A percentile compares a stretch with the other conserved stretches of the same genome.
Evolutionary conservation across 2,113 vertebrate genomes (phyloP).

Genomic region (Cinclus cinclus): DNA sequence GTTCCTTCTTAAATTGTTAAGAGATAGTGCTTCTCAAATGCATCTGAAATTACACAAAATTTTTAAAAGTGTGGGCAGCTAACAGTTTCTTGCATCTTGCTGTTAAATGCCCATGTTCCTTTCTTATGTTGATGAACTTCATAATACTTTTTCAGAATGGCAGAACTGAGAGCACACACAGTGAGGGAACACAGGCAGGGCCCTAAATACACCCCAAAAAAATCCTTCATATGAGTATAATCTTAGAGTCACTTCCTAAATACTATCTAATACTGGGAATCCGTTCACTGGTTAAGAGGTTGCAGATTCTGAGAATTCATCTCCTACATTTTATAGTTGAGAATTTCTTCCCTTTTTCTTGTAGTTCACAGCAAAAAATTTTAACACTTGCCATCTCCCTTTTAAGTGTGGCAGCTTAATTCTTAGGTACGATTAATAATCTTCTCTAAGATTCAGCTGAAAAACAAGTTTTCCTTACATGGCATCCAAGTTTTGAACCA

Average conservation of each 20-base stretch:
- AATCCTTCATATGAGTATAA: not conserved
- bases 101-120: not conserved
- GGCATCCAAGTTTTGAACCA: not conserved
- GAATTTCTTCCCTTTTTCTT: slow-evolving; percentile 61
- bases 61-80: not conserved
- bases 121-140: not conserved
- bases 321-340: slow-evolving; percentile 56
- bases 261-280: slow-evolving; percentile 20
- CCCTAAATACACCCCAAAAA: not conserved
- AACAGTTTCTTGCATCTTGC: not conserved
- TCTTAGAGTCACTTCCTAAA: slow-evolving; percentile 4
- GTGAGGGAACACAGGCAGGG: not conserved
- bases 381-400: not conserved
- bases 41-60: not conserved
- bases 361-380: not conserved
- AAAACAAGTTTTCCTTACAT: not conserved
- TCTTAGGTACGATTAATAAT: not conserved
- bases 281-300: slow-evolving; percentile 46
- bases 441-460: not conserved
- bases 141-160: not conserved
- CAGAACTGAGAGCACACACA: not conserved
- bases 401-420: not conserved
- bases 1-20: not conserved
- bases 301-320: slow-evolving; percentile 69
- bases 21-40: not conserved